Conservation (phyloP, 2,797 vertebrate genomes). For the Paramormyrops hopkinsi region DNA sequence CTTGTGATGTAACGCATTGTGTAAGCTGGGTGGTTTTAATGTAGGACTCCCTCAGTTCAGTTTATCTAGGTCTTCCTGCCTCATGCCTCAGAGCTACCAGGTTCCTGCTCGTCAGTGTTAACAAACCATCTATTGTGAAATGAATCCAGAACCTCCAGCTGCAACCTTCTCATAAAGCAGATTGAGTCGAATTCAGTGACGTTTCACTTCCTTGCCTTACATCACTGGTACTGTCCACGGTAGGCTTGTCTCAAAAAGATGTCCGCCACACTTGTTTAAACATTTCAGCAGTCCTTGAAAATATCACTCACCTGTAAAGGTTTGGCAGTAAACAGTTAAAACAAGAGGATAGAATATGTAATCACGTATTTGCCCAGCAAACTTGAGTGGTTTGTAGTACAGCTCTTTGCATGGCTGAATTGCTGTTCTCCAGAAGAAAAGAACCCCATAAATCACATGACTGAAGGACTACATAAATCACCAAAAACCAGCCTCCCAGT, state of each 20-base stretch:
- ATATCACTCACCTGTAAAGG: background rate
- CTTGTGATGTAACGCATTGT: conserved; percentile 1
- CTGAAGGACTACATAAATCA: background rate
- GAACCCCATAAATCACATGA: background rate
- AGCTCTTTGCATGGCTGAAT: background rate
- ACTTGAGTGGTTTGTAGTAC: background rate
- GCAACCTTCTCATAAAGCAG: background rate
- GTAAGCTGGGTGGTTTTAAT: background rate
- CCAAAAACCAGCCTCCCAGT: background rate
- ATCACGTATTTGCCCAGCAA: background rate
- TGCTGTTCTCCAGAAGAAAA: background rate
- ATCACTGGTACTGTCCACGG: background rate
- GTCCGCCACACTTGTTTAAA: too few species aligned
- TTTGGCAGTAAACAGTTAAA: background rate
- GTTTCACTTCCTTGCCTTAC: background rate
- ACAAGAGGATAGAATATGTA: background rate
- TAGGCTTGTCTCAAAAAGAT: background rate
- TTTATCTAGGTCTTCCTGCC: background rate
- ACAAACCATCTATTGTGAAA: background rate
- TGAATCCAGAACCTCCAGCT: background rate
- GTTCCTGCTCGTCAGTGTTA: background rate
- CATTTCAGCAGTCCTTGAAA: background rate
- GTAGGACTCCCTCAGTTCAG: background rate
- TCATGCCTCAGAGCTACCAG: background rate
- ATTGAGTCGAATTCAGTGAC: background rate